Percentiles rank a stretch among this genome's conserved stretches.
These are phyloP conservation scores for Liparis tanakae DNA, from an alignment of 2,797 vertebrate species.

Conservation along the genomic window DNA sequence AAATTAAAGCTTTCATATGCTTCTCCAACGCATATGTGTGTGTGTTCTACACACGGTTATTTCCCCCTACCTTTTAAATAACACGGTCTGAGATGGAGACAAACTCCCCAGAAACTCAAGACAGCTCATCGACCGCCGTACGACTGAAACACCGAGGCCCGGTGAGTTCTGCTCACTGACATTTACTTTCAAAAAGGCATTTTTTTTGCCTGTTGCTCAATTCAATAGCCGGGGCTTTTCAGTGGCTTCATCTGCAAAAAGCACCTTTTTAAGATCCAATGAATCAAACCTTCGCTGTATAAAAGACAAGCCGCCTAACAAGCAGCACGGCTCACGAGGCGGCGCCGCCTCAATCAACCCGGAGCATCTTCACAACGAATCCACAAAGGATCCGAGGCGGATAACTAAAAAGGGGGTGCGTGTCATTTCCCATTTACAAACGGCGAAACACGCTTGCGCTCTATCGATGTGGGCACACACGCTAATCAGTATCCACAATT, in stretches of 20 bases:
- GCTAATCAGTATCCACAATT: neutral
- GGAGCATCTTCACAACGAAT: slow-evolving; percentile 32
- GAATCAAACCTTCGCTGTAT: slow-evolving; percentile 60
- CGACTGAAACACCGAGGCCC: slow-evolving; percentile 42
- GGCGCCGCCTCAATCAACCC: slow-evolving; percentile 39
- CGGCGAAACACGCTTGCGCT: slow-evolving; percentile 2
- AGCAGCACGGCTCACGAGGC: slow-evolving; percentile 25
- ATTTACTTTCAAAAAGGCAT: slow-evolving; percentile 66
- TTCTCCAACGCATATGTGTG: neutral
- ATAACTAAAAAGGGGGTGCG: slow-evolving; percentile 18
- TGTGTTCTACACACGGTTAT: neutral
- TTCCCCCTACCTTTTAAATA: slow-evolving; percentile 24
- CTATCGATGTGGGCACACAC: slow-evolving; percentile 13
- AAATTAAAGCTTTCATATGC: neutral
- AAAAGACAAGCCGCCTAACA: slow-evolving; percentile 51
- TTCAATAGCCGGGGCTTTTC: slow-evolving; percentile 57
- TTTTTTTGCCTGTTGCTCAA: slow-evolving; percentile 63
- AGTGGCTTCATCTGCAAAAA: slow-evolving; percentile 63
- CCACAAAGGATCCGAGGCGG: slow-evolving; percentile 4
- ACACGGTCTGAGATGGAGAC: slow-evolving; percentile 8
- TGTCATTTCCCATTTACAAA: slow-evolving; percentile 29
- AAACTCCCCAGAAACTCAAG: slow-evolving; percentile 27
- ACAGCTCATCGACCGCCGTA: slow-evolving; percentile 43
- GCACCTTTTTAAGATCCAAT: slow-evolving; percentile 55
- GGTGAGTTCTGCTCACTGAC: slow-evolving; percentile 65